phyloP scores from a whole-genome alignment of 2,113 vertebrate genomes.

The Leptosomus discolor region DNA sequence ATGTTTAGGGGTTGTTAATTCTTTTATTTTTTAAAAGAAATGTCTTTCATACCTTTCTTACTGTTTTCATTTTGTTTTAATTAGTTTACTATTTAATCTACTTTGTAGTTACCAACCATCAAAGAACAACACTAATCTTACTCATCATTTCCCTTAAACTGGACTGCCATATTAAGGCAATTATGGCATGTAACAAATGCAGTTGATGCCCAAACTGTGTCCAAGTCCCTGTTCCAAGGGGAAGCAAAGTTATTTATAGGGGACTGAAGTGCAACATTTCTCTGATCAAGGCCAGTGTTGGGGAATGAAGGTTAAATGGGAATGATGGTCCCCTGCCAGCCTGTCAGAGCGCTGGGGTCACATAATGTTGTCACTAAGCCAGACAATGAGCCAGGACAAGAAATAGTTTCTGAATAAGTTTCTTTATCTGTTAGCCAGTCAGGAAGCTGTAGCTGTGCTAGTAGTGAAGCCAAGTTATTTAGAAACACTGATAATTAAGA shows the following conservation, averaged over 20 bases:
- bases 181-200: accelerated
- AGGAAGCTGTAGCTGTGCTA: not conserved
- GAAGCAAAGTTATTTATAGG: not conserved
- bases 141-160: accelerated
- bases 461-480: not conserved
- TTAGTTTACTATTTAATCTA: not conserved
- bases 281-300: not conserved
- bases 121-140: not conserved
- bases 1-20: not conserved
- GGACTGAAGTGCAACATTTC: not conserved
- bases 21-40: not conserved
- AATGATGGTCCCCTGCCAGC: not conserved
- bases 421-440: not conserved
- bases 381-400: not conserved
- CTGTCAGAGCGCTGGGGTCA: not conserved
- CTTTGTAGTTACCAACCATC: not conserved
- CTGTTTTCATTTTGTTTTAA: not conserved
- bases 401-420: not conserved
- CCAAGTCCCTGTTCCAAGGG: not conserved
- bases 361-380: not conserved
- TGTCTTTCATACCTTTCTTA: not conserved
- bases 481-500: not conserved
- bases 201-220: not conserved
- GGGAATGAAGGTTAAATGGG: not conserved
- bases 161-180: accelerated